phyloP scores from a whole-genome alignment of 2,888 invertebrate genomes.

The Holacanthella duospinosa region DNA sequence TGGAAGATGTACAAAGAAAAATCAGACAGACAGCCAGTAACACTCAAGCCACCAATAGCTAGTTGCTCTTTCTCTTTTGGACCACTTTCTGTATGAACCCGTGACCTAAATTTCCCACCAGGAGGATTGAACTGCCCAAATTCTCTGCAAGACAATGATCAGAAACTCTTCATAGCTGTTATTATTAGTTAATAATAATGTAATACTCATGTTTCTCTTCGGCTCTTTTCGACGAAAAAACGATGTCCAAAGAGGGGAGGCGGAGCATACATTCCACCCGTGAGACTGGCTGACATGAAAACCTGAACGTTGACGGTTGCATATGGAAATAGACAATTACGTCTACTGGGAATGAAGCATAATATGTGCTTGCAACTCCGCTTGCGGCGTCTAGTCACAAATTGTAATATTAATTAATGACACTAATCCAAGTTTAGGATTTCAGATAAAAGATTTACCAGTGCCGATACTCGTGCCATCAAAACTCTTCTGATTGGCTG shows the following conservation, averaged over 20 bases:
- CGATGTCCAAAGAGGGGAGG: conserved; percentile 90
- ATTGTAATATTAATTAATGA: neutral
- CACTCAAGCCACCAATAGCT: conserved; percentile 75
- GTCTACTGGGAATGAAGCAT: conserved; percentile 93
- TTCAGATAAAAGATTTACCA: conserved; percentile 18
- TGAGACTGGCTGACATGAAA: conserved; percentile 90
- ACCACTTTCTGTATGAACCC: neutral
- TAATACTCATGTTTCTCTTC: conserved; percentile 52
- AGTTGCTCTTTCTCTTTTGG: conserved; percentile 43
- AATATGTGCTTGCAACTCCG: conserved; percentile 41
- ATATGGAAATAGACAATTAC: conserved; percentile 97
- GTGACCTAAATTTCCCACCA: neutral
- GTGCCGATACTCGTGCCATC: conserved; percentile 25
- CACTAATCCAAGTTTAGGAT: neutral
- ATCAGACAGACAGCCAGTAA: conserved; percentile 91
- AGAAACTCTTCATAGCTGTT: too few species aligned
- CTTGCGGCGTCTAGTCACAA: conserved; percentile 26
- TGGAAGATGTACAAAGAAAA: conserved; percentile 98
- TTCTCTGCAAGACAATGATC: neutral
- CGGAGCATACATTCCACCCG: conserved; percentile 91
- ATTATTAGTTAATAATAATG: too few species aligned
- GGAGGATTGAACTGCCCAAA: neutral
- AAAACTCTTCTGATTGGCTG: conserved; percentile 35
- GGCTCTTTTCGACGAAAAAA: conserved; percentile 85
- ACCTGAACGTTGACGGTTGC: conserved; percentile 91